Evolutionary conservation across 2,888 invertebrate species (phyloP).

Genomic region (Leptopterna dolabrata): DNA sequence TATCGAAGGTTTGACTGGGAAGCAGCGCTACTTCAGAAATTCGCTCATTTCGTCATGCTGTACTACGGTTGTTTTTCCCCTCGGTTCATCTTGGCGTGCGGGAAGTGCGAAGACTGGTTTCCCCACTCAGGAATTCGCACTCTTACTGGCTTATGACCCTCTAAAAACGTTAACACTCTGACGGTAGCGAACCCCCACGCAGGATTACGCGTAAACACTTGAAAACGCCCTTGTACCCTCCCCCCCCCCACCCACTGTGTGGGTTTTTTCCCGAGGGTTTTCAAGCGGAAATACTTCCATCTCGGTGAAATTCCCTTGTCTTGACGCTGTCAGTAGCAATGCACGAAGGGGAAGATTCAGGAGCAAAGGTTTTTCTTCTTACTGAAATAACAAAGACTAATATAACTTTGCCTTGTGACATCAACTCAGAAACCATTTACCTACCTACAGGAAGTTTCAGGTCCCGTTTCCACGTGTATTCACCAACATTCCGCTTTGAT

Average conservation of each 20-base stretch:
- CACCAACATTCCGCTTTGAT: no score
- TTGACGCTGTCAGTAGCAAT: not conserved
- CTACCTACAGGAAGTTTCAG: no score
- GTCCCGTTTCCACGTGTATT: no score
- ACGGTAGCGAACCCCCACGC: not conserved
- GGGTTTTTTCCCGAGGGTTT: not conserved
- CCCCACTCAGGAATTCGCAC: conserved; percentile 32
- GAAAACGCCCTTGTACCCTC: not conserved
- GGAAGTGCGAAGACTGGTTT: not conserved
- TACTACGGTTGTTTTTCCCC: not conserved
- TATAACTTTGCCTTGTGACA: not conserved
- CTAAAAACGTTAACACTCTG: conserved; percentile 40
- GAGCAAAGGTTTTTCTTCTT: not conserved
- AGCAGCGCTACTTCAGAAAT: no score
- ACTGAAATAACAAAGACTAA: not conserved
- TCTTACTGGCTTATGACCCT: conserved; percentile 30
- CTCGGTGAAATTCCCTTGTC: not conserved
- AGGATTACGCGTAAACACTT: conserved; percentile 44
- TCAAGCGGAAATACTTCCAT: not conserved
- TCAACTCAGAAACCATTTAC: not conserved
- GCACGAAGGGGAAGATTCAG: not conserved
- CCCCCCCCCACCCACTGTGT: not conserved
- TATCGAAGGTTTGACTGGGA: no score
- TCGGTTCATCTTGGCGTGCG: no score
- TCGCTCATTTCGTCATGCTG: no score